Conservation (phyloP, 2,113 vertebrate genomes). For the Tylochromis polylepis region DNA sequence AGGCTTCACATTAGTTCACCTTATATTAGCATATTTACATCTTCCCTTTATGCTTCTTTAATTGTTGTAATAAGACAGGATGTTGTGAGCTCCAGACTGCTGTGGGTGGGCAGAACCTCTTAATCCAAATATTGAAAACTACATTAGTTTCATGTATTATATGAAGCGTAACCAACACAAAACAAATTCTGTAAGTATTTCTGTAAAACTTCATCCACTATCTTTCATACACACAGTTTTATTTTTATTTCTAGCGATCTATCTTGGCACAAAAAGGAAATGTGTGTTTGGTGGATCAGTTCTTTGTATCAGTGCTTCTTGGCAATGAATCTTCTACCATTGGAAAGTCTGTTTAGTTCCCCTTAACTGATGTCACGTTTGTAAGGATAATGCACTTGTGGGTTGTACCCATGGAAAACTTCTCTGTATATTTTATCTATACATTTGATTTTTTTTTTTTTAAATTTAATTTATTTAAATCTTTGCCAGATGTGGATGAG, state of each 20-base stretch:
- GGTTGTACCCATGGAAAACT: not conserved
- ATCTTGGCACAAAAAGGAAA: no score
- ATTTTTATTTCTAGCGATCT: no score
- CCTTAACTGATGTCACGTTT: not conserved
- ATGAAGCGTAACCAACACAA: not conserved
- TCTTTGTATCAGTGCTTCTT: no score
- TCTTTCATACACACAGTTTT: no score
- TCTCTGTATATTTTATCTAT: not conserved
- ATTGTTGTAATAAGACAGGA: not conserved
- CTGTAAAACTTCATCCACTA: no score
- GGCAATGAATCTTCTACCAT: not conserved
- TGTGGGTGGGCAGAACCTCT: not conserved
- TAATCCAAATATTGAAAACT: not conserved
- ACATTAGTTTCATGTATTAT: not conserved
- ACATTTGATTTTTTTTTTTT: fast-evolving
- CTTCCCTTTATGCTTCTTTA: not conserved
- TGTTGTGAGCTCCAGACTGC: no score
- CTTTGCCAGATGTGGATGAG: slow-evolving; percentile 81
- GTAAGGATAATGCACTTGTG: not conserved
- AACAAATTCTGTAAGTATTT: not conserved
- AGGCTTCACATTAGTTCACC: not conserved
- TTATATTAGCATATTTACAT: not conserved
- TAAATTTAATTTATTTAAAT: not conserved
- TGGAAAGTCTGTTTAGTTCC: not conserved
- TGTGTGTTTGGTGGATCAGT: no score